Evolutionary conservation across 1,140 invertebrate genomes (phyloP).

Genomic region (Drosophila takahashii): DNA sequence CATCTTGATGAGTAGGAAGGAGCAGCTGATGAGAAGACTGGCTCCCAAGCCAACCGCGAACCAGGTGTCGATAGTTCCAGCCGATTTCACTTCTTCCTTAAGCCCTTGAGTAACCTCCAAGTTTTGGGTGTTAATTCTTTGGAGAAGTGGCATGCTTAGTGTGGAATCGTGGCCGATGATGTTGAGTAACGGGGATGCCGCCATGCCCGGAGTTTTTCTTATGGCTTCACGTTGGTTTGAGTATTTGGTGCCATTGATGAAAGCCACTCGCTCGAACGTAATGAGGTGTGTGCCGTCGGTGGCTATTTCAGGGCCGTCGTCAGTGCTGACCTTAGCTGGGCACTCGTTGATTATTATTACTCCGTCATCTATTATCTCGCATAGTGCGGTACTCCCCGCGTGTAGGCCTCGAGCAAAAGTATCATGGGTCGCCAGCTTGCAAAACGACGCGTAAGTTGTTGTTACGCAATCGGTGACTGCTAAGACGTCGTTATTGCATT

Average conservation of each 20-base stretch:
- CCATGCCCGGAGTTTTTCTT: neutral
- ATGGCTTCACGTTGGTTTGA: neutral
- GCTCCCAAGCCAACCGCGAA: slow-evolving; percentile 9
- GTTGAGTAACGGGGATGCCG: too few relatives aligned
- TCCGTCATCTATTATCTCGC: neutral
- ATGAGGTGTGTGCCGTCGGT: neutral
- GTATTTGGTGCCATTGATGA: neutral
- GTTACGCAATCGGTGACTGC: slow-evolving; percentile 31
- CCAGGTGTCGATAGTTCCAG: slow-evolving; percentile 9
- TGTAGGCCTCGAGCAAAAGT: slow-evolving; percentile 5
- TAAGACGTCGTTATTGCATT: slow-evolving; percentile 22
- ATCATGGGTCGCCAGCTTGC: neutral
- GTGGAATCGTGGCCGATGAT: neutral
- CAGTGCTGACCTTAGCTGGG: slow-evolving; percentile 5
- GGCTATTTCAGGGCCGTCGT: too few relatives aligned
- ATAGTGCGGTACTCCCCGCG: neutral
- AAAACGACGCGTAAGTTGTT: slow-evolving; percentile 6
- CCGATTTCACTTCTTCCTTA: too few relatives aligned
- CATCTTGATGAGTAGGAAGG: too few relatives aligned
- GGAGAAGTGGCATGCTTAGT: neutral
- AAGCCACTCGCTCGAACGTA: neutral
- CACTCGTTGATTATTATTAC: slow-evolving; percentile 15
- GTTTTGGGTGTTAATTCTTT: too few relatives aligned
- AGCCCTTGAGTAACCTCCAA: neutral
- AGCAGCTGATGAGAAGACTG: neutral